phyloP scores from a whole-genome alignment of 2,888 invertebrate genomes.

The Spilarctia lutea region DNA sequence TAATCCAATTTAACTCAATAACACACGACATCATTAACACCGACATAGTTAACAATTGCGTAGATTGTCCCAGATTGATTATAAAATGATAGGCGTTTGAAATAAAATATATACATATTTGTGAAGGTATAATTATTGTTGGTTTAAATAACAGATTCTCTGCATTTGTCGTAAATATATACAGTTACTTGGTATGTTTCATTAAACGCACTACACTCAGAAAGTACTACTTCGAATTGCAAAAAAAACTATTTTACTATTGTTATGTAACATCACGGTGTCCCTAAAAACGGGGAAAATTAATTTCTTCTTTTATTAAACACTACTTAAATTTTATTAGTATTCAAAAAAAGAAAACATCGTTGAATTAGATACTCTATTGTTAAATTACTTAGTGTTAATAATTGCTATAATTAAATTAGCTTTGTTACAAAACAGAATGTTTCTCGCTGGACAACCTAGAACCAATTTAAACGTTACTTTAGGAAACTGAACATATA shows the following conservation, averaged over 20 bases:
- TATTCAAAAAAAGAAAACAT: not conserved
- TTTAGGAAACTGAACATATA: not conserved
- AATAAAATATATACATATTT: not conserved
- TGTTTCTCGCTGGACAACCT: too few relatives aligned
- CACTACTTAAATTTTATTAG: too few relatives aligned
- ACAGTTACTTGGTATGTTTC: too few relatives aligned
- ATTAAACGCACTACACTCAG: too few relatives aligned
- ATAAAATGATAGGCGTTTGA: not conserved
- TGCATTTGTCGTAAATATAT: not conserved
- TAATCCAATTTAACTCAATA: conserved; percentile 3
- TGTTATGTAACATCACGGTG: too few relatives aligned
- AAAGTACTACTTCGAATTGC: too few relatives aligned
- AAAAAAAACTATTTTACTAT: not conserved
- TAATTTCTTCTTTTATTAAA: too few relatives aligned
- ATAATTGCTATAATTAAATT: not conserved
- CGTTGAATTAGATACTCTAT: not conserved
- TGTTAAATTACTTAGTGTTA: not conserved
- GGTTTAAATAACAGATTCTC: not conserved
- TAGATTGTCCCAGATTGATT: conserved; percentile 2
- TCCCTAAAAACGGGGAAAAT: not conserved
- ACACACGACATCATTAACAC: not conserved
- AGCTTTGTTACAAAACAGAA: too few relatives aligned
- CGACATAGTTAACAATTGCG: not conserved
- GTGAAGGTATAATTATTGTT: not conserved
- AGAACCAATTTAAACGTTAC: not conserved